phyloP scores from a whole-genome alignment of 2,797 vertebrate species.

The Vireo griseus region DNA sequence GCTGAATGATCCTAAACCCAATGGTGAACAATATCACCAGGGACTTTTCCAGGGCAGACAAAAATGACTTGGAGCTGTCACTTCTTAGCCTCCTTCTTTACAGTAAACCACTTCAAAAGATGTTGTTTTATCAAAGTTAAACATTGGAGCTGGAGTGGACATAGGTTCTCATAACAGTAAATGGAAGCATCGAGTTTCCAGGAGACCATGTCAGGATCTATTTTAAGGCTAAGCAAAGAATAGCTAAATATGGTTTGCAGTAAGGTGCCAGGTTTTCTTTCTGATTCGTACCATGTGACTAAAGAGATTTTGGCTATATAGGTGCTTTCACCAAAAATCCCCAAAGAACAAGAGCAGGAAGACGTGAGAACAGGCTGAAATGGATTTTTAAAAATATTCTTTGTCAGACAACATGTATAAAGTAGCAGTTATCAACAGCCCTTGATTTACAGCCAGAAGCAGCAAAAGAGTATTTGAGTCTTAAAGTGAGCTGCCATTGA shows the following conservation, averaged over 20 bases:
- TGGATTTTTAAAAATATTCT: background rate
- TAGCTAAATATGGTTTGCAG: constrained; percentile 45
- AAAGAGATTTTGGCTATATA: background rate
- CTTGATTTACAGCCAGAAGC: background rate
- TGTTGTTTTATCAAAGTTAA: background rate
- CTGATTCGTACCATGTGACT: background rate
- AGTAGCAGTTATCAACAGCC: background rate
- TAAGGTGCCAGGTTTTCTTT: background rate
- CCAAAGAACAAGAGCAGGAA: background rate
- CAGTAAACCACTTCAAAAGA: background rate
- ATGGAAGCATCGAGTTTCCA: background rate
- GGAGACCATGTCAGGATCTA: constrained; percentile 25
- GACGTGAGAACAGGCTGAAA: background rate
- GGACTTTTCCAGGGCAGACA: accelerated
- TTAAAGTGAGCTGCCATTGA: background rate
- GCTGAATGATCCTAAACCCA: background rate
- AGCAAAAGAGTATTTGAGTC: background rate
- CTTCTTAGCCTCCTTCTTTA: background rate
- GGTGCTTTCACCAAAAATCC: background rate
- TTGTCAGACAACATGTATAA: background rate
- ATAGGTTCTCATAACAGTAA: background rate
- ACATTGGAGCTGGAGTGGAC: background rate
- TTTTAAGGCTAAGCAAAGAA: constrained; percentile 38
- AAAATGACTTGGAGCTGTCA: background rate
- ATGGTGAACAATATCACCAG: accelerated